Percentiles rank a stretch among this genome's conserved stretches.
Conservation (phyloP, 2,888 invertebrate genomes). For the Spialia ferax region DNA sequence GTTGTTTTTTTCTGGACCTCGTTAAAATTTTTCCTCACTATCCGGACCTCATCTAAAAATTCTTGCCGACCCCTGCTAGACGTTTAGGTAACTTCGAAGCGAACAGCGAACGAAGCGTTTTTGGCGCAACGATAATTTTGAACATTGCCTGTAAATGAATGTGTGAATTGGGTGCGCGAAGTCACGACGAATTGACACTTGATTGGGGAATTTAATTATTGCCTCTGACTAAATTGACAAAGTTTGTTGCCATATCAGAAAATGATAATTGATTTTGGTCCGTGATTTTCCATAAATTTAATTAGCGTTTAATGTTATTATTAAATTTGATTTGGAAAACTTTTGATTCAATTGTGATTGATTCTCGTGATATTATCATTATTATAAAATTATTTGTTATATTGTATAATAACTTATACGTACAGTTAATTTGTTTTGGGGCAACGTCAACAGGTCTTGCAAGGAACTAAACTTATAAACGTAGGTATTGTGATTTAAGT, state of each 20-base stretch:
- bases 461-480: no score
- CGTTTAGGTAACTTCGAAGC: no score
- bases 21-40: no score
- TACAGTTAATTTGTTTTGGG: no score
- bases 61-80: no score
- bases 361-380: not conserved
- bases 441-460: no score
- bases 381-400: not conserved
- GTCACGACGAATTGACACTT: constrained; percentile 31
- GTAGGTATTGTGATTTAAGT: no score
- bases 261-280: constrained; percentile 48
- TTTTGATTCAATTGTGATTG: not conserved
- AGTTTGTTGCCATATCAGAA: constrained; percentile 49
- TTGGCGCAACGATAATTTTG: not conserved
- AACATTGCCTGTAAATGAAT: not conserved
- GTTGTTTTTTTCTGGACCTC: no score
- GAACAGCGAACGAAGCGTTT: no score
- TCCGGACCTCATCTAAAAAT: no score
- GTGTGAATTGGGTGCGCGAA: not conserved
- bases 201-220: constrained; percentile 48
- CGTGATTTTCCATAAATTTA: constrained; percentile 31
- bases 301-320: constrained; percentile 23
- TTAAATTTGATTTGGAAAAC: not conserved
- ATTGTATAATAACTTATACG: no score
- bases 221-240: constrained; percentile 50